phyloP scores from a whole-genome alignment of 2,797 vertebrate species.

The Octomys mimax region DNA sequence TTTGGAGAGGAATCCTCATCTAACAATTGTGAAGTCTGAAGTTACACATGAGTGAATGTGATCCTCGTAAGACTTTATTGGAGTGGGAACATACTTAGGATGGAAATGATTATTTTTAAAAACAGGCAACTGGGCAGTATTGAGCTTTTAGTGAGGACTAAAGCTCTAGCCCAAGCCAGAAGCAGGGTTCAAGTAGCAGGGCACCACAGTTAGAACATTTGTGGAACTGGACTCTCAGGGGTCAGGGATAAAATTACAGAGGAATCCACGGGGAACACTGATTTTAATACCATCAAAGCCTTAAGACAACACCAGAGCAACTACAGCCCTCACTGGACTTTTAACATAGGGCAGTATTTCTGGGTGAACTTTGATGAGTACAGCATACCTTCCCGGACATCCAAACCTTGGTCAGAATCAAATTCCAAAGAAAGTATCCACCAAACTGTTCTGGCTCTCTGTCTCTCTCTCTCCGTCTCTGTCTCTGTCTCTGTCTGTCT shows the following conservation, averaged over 20 bases:
- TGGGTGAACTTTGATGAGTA: neutral
- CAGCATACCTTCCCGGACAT: neutral
- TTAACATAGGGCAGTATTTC: neutral
- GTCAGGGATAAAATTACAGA: neutral
- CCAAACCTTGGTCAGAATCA: neutral
- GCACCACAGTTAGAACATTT: neutral
- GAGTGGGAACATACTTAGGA: neutral
- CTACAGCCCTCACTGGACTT: neutral
- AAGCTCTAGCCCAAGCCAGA: slow-evolving; percentile 2
- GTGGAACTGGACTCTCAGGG: neutral
- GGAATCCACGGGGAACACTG: neutral
- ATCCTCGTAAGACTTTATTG: slow-evolving; percentile 62
- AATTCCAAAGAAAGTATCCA: neutral
- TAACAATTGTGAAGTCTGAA: slow-evolving; percentile 40
- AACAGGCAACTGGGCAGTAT: neutral
- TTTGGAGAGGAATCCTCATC: neutral
- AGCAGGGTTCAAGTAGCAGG: neutral
- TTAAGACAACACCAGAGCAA: neutral
- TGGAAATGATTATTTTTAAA: neutral
- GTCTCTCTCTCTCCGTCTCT: neutral
- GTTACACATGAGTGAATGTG: neutral
- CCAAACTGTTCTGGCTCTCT: too few species aligned
- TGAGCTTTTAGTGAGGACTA: slow-evolving; percentile 31
- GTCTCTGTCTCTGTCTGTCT: neutral
- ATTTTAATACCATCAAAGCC: neutral